Percentiles rank a stretch among this genome's conserved stretches.
These are phyloP conservation scores for Cephus runcator DNA, from an alignment of 2,888 invertebrate species.

Conservation along the genomic window DNA sequence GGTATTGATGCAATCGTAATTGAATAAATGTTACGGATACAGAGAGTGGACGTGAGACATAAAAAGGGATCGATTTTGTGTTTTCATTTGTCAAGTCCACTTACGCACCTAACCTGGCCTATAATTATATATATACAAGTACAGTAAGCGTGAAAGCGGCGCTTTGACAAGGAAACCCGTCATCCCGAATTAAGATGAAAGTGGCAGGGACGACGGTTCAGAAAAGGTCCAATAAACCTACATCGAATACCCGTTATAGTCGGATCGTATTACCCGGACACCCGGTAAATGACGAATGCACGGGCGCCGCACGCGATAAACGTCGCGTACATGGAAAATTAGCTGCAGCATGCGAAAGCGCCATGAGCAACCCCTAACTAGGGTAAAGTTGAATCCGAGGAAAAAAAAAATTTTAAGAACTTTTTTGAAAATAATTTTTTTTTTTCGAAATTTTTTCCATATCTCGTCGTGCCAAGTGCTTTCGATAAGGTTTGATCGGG, in stretches of 20 bases:
- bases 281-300: not conserved
- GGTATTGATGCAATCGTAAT: not conserved
- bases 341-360: not conserved
- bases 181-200: slow-evolving; percentile 2
- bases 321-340: not conserved
- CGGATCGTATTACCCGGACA: not conserved
- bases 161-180: slow-evolving; percentile 8
- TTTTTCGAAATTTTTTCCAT: not conserved
- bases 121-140: not conserved
- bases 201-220: not conserved
- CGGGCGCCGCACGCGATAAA: slow-evolving; percentile 15
- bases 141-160: not conserved
- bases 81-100: not conserved
- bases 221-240: slow-evolving; percentile 19
- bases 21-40: not conserved
- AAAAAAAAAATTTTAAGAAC: not conserved
- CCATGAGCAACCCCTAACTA: slow-evolving; percentile 14
- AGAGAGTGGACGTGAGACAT: not conserved
- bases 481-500: not conserved
- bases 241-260: slow-evolving; percentile 18
- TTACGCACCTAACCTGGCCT: no score
- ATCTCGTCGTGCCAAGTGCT: not conserved
- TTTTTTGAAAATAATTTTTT: not conserved
- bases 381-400: slow-evolving; percentile 8
- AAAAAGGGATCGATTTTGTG: not conserved